Conservation (phyloP, 2,888 invertebrate species). For the Chrysina gloriosa region DNA sequence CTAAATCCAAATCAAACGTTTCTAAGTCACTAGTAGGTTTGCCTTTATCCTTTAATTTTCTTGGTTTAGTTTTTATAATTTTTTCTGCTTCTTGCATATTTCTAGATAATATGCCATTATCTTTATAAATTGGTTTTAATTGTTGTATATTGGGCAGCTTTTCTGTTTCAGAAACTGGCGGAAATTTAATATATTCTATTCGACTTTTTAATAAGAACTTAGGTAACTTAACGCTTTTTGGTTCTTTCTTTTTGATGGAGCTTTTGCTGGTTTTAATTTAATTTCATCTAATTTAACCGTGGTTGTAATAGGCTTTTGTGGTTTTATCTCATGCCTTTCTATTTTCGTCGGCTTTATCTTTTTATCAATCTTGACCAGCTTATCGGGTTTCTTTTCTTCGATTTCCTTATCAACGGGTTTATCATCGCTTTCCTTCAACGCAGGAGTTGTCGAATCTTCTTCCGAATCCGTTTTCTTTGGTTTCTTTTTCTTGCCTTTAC, state of each 20-base stretch:
- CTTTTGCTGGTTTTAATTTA: constrained; percentile 72
- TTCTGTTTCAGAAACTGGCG: constrained; percentile 65
- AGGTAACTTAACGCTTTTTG: constrained; percentile 61
- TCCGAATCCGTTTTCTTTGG: constrained; percentile 47
- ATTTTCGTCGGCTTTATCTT: constrained; percentile 68
- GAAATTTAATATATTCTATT: constrained; percentile 70
- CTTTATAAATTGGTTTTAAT: constrained; percentile 68
- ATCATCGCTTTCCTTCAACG: constrained; percentile 40
- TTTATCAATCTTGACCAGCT: constrained; percentile 50
- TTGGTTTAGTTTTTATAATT: constrained; percentile 69
- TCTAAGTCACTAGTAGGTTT: constrained; percentile 64
- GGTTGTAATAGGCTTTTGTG: constrained; percentile 70
- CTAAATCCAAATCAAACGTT: constrained; percentile 62
- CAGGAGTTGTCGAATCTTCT: constrained; percentile 46
- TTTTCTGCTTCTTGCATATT: constrained; percentile 74
- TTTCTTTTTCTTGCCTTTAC: constrained; percentile 43
- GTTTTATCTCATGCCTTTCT: constrained; percentile 66
- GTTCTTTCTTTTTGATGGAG: constrained; percentile 64
- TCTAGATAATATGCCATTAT: constrained; percentile 75
- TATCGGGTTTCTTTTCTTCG: constrained; percentile 50
- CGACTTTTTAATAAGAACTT: constrained; percentile 66
- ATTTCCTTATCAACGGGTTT: constrained; percentile 46
- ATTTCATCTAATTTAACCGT: constrained; percentile 72
- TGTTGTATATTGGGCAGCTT: constrained; percentile 54
- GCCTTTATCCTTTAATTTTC: constrained; percentile 61